Conservation (phyloP, 2,797 vertebrate species). For the Cygnus olor region DNA sequence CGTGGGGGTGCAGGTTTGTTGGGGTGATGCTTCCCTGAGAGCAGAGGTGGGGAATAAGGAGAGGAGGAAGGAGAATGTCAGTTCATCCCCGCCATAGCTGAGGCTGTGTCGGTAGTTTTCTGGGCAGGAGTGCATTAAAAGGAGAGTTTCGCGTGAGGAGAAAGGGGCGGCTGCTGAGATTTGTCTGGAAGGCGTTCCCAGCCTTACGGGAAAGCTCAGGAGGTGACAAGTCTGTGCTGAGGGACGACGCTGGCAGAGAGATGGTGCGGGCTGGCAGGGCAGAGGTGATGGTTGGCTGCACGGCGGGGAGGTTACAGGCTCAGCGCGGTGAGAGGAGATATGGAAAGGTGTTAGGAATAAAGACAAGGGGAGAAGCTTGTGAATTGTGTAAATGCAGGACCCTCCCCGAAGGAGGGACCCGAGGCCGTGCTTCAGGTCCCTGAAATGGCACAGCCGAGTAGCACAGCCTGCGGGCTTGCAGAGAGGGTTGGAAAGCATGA, state of each 20-base stretch:
- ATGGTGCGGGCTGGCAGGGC: neutral
- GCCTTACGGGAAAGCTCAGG: neutral
- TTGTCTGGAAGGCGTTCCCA: slow-evolving; percentile 54
- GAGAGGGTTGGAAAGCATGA: neutral
- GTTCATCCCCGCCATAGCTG: neutral
- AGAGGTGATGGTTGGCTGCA: neutral
- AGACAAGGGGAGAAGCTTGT: slow-evolving; percentile 41
- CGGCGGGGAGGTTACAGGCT: neutral
- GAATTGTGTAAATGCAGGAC: slow-evolving; percentile 34
- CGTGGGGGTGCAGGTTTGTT: neutral
- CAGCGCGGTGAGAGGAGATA: slow-evolving; percentile 33
- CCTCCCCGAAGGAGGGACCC: neutral
- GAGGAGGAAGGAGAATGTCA: neutral
- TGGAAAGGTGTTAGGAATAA: slow-evolving; percentile 36
- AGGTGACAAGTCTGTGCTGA: neutral
- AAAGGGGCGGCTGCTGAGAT: slow-evolving; percentile 49
- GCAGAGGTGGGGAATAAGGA: neutral
- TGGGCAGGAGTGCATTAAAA: neutral
- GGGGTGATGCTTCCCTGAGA: neutral
- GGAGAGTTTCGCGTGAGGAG: slow-evolving; percentile 15
- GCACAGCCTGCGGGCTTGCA: neutral
- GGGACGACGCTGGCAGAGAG: neutral
- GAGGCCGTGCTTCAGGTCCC: neutral
- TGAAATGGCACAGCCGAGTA: neutral
- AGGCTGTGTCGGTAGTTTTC: neutral